These are phyloP conservation scores for Cepphus grylle DNA, from an alignment of 2,113 vertebrate species.

Conservation along the genomic window DNA sequence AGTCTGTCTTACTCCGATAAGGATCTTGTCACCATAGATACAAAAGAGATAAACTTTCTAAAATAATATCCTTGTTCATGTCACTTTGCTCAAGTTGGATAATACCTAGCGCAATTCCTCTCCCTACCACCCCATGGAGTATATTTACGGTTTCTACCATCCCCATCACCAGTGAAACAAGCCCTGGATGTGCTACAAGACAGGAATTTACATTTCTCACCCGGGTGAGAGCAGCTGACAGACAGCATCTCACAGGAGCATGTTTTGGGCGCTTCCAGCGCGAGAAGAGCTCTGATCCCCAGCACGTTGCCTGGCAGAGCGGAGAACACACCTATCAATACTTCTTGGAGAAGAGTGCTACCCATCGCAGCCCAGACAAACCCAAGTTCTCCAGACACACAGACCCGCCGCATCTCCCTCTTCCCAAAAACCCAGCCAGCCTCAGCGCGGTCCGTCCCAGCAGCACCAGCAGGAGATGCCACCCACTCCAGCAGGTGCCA, in stretches of 20 bases:
- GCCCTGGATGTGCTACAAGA: rapidly evolving
- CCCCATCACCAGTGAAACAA: background rate
- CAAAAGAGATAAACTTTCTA: conserved; percentile 70
- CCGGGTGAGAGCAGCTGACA: background rate
- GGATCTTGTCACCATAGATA: conserved; percentile 70
- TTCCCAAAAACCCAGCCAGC: background rate
- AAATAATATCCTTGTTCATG: conserved; percentile 69
- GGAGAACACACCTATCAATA: background rate
- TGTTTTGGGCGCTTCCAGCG: rapidly evolving
- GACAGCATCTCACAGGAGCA: background rate
- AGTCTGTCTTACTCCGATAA: conserved; percentile 48
- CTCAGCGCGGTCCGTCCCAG: rapidly evolving
- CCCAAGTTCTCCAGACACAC: rapidly evolving
- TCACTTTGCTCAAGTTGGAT: conserved; percentile 60
- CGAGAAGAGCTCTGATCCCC: background rate
- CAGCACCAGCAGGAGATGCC: background rate
- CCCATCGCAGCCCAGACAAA: background rate
- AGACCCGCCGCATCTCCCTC: background rate
- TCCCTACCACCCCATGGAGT: background rate
- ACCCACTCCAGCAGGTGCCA: background rate
- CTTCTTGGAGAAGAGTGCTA: background rate
- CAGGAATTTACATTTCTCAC: background rate
- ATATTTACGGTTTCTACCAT: conserved; percentile 11
- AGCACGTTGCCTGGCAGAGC: background rate
- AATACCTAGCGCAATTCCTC: background rate